Evolutionary conservation across 2,113 vertebrate species (phyloP), one percentile per base, ranked within the genome.

Genomic region (Toxotes chatareus): DNA sequence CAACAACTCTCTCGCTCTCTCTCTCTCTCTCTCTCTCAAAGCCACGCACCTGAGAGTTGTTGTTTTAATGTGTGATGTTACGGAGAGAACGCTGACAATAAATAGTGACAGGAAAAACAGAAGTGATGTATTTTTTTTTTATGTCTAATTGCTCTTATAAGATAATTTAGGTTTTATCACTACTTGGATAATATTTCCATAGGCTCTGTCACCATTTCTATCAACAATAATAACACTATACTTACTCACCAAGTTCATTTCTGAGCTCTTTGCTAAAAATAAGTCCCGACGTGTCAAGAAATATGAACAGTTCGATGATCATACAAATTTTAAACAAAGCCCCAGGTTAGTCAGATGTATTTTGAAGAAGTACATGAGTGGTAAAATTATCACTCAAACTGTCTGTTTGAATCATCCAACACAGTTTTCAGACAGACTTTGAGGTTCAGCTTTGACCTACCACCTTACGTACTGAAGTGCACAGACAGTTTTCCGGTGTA

Each of bases 1-100:
- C 40, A 77, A 80, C 86, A 86, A 78, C 67, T 73, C 17, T 60
- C 19, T 73, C 56, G 65, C 53, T 49, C 73, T 79, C 38, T 40
- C 38, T 40, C 38, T 40, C 38, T 40, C 38, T 40, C 38, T 40
- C 38, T 40, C 38, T 40, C 36, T 5, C 49, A 65, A 23, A 75
- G 49, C 67, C 23, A 61, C 31, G 53, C 71, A 70, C 55, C 68
- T 66, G 27, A 23, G 60, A 64, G 40, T 70, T 8, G 4, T 63
- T 51, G 63, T 38, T 86, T 71, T 61, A 65, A 73, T 66, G 60
- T 67, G 47, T 31, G 47, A 44, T 74, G 76, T 23, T 56, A n/a
- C 59, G 31, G n/a, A 32, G 77, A 76, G 47, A 77, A 59, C 0
- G 1, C 67, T 44, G 19, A 55, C 27, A 46, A 34, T 49, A 65